Evolutionary conservation across 2,888 invertebrate species (phyloP).

Genomic region (Erebia epiphron): DNA sequence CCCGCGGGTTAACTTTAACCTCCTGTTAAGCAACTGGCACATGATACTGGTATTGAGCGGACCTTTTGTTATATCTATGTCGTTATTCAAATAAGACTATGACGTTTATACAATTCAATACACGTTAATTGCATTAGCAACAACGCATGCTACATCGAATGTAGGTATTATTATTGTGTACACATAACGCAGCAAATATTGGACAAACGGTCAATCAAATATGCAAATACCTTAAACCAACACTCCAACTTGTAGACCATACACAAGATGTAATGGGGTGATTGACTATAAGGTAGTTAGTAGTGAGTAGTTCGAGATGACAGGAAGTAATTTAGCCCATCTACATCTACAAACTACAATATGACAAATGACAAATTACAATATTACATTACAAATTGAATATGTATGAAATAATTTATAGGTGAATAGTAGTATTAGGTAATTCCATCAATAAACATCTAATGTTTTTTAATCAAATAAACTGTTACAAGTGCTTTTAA

Average conservation of each 20-base stretch:
- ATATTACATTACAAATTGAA: no score
- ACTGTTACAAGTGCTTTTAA: no score
- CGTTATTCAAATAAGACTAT: no score
- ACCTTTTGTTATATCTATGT: no score
- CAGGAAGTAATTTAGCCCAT: conserved; percentile 4
- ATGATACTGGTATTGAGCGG: no score
- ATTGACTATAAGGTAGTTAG: not conserved
- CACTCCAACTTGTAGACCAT: conserved; percentile 38
- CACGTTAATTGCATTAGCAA: conserved; percentile 8
- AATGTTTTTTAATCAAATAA: no score
- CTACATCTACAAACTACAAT: not conserved
- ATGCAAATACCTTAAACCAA: conserved; percentile 56
- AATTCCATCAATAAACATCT: no score
- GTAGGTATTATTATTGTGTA: not conserved
- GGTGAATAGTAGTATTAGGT: no score
- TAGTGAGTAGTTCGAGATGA: not conserved
- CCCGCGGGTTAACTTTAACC: no score
- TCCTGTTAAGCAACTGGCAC: no score
- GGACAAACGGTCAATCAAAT: conserved; percentile 61
- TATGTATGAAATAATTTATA: no score
- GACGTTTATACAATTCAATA: not conserved
- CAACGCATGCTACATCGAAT: not conserved
- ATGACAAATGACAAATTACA: no score
- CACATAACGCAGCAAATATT: conserved; percentile 43
- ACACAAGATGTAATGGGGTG: conserved; percentile 9